Conservation (phyloP, 2,113 vertebrate species). For the Brevimyrus niger region DNA sequence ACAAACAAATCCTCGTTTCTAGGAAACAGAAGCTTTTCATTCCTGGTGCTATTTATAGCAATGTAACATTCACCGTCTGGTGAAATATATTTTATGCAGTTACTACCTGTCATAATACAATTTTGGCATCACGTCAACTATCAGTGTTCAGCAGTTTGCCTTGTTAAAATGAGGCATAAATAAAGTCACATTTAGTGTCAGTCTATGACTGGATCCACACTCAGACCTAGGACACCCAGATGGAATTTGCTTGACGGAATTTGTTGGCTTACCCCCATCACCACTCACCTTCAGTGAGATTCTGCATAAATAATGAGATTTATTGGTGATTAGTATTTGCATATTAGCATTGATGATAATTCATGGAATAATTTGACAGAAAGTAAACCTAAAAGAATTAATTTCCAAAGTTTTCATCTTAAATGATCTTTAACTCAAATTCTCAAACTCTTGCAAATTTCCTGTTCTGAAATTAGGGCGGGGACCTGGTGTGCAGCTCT, state of each 20-base stretch:
- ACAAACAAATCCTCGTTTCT: not conserved
- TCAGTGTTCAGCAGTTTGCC: not conserved
- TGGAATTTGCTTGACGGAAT: not conserved
- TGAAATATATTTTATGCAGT: constrained; percentile 2
- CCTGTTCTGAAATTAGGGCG: not conserved
- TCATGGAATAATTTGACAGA: not conserved
- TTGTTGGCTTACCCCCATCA: not conserved
- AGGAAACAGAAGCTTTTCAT: constrained; percentile 1
- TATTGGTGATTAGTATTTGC: not conserved
- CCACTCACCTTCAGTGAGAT: not conserved
- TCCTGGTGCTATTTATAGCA: not conserved
- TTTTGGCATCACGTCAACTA: not conserved
- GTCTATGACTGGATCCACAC: not conserved
- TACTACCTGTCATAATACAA: not conserved
- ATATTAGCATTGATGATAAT: not conserved
- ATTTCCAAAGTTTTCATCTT: not conserved
- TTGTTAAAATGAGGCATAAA: not conserved
- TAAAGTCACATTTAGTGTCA: not conserved
- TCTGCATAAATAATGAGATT: not conserved
- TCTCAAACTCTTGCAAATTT: not conserved
- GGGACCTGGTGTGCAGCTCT: not conserved
- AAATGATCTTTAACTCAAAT: not conserved
- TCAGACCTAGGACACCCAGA: not conserved
- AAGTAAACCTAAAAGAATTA: not conserved
- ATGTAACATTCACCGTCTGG: not conserved